A percentile compares a stretch with the other conserved stretches of the same genome.
These are phyloP conservation scores for Gopherus evgoodei DNA, from an alignment of 2,113 vertebrate genomes.

Conservation along the genomic window DNA sequence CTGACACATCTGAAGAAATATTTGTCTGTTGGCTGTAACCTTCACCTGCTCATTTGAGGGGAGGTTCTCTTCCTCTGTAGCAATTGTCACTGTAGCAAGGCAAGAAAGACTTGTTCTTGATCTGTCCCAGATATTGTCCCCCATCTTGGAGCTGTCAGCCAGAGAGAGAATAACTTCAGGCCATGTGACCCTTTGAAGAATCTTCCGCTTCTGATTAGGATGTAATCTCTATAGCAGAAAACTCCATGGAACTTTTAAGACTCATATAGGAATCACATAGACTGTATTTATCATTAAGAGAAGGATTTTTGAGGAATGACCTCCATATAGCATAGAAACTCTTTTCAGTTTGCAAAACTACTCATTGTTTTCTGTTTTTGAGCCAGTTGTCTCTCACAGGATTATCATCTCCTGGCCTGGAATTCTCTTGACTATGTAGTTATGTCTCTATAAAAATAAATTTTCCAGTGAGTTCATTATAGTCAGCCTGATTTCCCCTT, in stretches of 20 bases:
- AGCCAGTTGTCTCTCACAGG: neutral
- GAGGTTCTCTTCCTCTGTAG: neutral
- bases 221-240: neutral
- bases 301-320: neutral
- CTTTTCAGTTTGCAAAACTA: neutral
- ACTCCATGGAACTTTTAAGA: neutral
- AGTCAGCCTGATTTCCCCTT: conserved; percentile 6
- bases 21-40: neutral
- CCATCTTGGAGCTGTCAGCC: neutral
- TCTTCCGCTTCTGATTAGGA: neutral
- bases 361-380: neutral
- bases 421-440: neutral
- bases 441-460: neutral
- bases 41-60: neutral
- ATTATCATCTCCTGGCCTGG: neutral
- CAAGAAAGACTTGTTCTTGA: neutral
- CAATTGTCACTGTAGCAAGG: neutral
- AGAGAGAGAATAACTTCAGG: neutral
- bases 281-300: neutral
- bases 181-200: neutral
- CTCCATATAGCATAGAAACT: neutral
- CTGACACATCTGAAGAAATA: neutral
- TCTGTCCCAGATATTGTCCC: neutral
- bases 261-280: too few relatives aligned
- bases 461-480: neutral